phyloP scores from a whole-genome alignment of 2,888 invertebrate species.

The Tetropium fuscum region DNA sequence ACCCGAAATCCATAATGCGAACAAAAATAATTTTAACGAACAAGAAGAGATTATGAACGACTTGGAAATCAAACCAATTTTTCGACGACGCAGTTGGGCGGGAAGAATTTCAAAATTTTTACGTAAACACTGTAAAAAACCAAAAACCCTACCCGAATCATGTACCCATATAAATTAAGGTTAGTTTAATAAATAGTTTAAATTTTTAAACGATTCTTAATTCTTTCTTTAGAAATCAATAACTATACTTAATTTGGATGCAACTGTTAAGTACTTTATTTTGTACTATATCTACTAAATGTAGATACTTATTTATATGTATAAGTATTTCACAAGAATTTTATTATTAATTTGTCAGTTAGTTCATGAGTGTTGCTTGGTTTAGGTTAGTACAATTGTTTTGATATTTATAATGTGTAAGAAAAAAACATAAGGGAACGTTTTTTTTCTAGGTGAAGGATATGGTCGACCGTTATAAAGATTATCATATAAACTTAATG shows the following conservation, averaged over 20 bases:
- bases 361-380: neutral
- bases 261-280: too few species aligned
- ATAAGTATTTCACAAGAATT: too few species aligned
- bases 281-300: too few species aligned
- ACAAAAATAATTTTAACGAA: conserved; percentile 19
- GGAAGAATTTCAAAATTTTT: conserved; percentile 57
- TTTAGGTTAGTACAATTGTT: neutral
- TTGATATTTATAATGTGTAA: neutral
- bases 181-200: conserved; percentile 19
- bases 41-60: conserved; percentile 10
- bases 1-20: conserved; percentile 6
- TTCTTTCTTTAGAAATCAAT: neutral
- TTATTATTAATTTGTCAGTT: too few species aligned
- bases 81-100: conserved; percentile 50
- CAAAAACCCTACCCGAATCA: conserved; percentile 42
- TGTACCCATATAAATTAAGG: conserved; percentile 24
- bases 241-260: neutral
- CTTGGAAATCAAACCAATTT: conserved; percentile 9
- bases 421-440: neutral
- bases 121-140: conserved; percentile 50
- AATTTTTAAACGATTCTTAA: neutral
- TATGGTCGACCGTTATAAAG: conserved; percentile 19
- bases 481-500: conserved; percentile 69
- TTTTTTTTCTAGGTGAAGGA: conserved; percentile 12
- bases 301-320: too few species aligned